Conservation (phyloP, 2,888 invertebrate species). For the Corbicula japonica region DNA sequence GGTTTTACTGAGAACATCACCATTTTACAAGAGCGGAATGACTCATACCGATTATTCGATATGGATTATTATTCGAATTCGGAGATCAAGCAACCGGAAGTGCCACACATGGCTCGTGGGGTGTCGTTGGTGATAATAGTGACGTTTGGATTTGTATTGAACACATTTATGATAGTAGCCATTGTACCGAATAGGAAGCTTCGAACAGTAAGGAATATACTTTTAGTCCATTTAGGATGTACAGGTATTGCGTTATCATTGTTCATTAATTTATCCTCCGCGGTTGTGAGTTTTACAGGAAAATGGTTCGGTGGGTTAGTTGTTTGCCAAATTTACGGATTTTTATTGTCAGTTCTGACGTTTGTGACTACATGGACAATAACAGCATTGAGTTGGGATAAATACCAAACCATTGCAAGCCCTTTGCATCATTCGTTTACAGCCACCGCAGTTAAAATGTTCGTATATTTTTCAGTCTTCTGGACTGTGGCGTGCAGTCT, state of each 20-base stretch:
- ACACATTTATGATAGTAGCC: constrained; percentile 74
- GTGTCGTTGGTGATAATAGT: constrained; percentile 71
- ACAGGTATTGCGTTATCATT: constrained; percentile 70
- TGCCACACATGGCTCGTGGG: constrained; percentile 65
- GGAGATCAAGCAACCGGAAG: constrained; percentile 28
- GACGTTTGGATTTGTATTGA: constrained; percentile 70
- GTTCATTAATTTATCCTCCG: constrained; percentile 65
- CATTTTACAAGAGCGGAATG: constrained; percentile 22
- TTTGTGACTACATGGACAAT: constrained; percentile 77
- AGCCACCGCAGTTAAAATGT: constrained; percentile 76
- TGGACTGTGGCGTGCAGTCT: constrained; percentile 76
- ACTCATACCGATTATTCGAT: constrained; percentile 19
- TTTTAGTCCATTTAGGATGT: constrained; percentile 75
- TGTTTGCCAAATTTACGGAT: constrained; percentile 75
- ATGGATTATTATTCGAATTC: constrained; percentile 24
- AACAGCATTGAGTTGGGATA: constrained; percentile 83
- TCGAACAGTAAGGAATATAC: constrained; percentile 75
- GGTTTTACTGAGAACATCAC: constrained; percentile 20
- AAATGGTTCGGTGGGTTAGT: constrained; percentile 73
- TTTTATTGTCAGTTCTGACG: constrained; percentile 69
- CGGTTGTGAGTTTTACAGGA: constrained; percentile 72
- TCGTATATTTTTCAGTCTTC: constrained; percentile 73
- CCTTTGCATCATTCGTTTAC: constrained; percentile 81
- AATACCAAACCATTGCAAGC: constrained; percentile 81
- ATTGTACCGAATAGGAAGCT: constrained; percentile 76